Base-by-base conservation (phyloP, 30 jellyfish, hydroid and myxozoan genomes). In the Phacellophora camtschatica region DNA sequence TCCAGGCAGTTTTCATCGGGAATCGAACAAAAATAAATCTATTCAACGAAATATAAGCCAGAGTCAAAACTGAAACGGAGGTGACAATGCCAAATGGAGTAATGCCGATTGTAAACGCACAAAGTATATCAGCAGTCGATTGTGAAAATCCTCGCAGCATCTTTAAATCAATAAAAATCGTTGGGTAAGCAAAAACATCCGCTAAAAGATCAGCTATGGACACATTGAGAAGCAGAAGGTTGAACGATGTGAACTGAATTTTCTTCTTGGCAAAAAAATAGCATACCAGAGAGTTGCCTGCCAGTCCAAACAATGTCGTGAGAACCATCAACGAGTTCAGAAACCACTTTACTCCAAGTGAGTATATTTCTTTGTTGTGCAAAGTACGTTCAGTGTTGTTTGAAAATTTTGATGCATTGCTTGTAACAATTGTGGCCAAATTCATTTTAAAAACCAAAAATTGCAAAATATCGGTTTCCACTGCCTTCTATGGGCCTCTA, bases 61-160 rank as follows among this genome's bases (percentile, higher is more conserved):
- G 57, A 2, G 91, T 80, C 4, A 66, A 22, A n/a, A 80, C 71
- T 12, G 91, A 59, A 15, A 80, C 91, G 3, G 28, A 51, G 16
- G 96, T 74, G 65, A 92, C 83, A 22, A 93, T 63, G 33, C 86
- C 78, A 45, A 65, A 73, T 48, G 96, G 85, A 46, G 95, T 66
- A 50, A 92, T 49, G 59, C 98, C 81, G 22, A 85, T 79, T 82
- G 98, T 66, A 43, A 66, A 27, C 45, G 96, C 82, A 67, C 96
- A 62, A 57, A 85, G 61, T 27, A 76, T 35, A 31, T 50, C 37
- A 0, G 84, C 83, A 3, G 81, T 56, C 45, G 20, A n/a, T 19
- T 30, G 56, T 13, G 77, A 37, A 28, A 63, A 46, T 4, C 53
- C 27, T 6, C 91, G 91, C 34, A 80, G 41, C 70, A 36, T 67